Evolutionary conservation across 2,888 invertebrate genomes (phyloP), one percentile per base, ranked within the genome.

Genomic region (Meteorus cinctellus): DNA sequence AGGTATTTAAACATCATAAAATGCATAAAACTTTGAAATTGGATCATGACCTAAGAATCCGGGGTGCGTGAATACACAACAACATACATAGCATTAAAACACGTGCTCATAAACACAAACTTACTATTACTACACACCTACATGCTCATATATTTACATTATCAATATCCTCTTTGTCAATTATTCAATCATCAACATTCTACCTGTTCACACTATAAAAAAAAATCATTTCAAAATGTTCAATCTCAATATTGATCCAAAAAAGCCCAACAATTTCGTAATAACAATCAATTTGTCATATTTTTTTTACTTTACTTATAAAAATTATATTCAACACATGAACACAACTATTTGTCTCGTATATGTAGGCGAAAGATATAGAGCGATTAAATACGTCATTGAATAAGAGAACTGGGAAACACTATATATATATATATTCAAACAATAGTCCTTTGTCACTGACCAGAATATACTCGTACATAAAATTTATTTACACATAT

Each of bases 381-480:
- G 60, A 67, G 68, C 78, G 80, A 86, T 87, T 85, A 86, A 86
- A 87, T 86, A 85, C 84, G 83, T 83, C 82, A 86, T 29, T 81
- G 81, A 79, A 81, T 75, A 82, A 63, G 27, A 60, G 41, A 48
- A 72, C 45, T 63, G 31, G 41, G 29, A 45, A 60, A 62, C 48
- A 48, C 31, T 10, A 72, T 78, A 41, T 12, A 41, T 41, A 41
- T 12, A 41, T 41, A 41, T 41, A 41, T 41, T 41, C 41, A 81
- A 82, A 87, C 86, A 87, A 87, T 87, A 78, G 85, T 83, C 85
- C 86, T 86, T 87, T 87, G 85, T 87, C 83, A 84, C 78, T 83
- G 84, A 82, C 82, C 80, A 65, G 45, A 59, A 66, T 72, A 72
- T 45, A 45, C 36, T 62, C 41, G 12, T 41, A 65, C n/a, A 41